These are phyloP conservation scores for Xenotilapia caudafasciata DNA, from an alignment of 2,113 vertebrate species.

Conservation along the genomic window DNA sequence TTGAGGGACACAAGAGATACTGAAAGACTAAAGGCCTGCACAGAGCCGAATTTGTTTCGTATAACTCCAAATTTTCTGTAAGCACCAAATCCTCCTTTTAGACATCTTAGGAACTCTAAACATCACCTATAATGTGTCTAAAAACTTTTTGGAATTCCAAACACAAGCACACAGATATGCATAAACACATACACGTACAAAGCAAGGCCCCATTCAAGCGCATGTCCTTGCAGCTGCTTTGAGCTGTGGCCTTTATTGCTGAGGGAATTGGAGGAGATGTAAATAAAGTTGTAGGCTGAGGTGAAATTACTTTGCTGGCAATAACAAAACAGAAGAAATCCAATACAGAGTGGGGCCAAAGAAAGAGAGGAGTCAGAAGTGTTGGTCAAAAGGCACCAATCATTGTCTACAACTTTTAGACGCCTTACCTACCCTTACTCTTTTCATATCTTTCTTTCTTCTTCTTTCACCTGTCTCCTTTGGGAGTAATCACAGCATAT, in stretches of 20 bases:
- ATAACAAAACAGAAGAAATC: conserved; percentile 6
- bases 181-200: not conserved
- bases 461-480: not conserved
- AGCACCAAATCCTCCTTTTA: not conserved
- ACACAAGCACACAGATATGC: not conserved
- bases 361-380: not conserved
- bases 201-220: not conserved
- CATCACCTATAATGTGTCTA: not conserved
- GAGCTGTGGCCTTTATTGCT: conserved; percentile 51
- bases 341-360: not conserved
- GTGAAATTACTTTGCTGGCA: conserved; percentile 55
- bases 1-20: conserved; percentile 10
- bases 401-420: not conserved
- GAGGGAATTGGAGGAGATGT: conserved; percentile 58
- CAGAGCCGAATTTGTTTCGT: not conserved
- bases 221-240: conserved; percentile 44
- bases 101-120: not conserved
- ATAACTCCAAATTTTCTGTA: not conserved
- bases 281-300: conserved; percentile 68
- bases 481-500: accelerated
- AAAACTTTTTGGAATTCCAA: conserved; percentile 9
- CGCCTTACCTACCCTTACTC: not conserved
- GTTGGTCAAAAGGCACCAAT: not conserved
- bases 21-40: not conserved
- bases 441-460: not conserved